These are phyloP conservation scores for Embidobia sp. DNA, from an alignment of 2,888 invertebrate genomes.

Conservation along the genomic window DNA sequence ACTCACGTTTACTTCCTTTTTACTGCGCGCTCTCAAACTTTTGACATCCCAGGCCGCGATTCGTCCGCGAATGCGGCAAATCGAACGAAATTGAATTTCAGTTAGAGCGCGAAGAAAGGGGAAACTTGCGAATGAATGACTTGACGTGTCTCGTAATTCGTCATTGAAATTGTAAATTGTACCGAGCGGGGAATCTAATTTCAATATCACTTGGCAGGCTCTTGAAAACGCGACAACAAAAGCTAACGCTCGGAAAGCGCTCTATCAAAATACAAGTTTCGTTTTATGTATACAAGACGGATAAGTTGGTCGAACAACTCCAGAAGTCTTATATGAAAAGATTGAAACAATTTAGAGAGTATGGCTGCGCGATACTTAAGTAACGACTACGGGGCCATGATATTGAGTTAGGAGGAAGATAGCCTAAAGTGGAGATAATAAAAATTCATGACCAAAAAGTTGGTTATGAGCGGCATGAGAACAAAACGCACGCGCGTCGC, in stretches of 20 bases:
- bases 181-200: too few relatives aligned
- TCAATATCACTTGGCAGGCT: too few relatives aligned
- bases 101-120: too few relatives aligned
- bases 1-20: slow-evolving; percentile 34
- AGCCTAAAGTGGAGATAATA: slow-evolving; percentile 78
- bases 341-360: slow-evolving; percentile 65
- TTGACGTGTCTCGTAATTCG: too few relatives aligned
- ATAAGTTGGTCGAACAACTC: slow-evolving; percentile 62
- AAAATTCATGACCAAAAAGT: slow-evolving; percentile 81
- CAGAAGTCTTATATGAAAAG: slow-evolving; percentile 58
- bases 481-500: slow-evolving; percentile 65
- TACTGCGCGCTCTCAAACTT: slow-evolving; percentile 14
- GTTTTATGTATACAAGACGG: slow-evolving; percentile 55
- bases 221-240: not conserved
- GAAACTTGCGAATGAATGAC: too few relatives aligned
- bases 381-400: slow-evolving; percentile 76
- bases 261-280: slow-evolving; percentile 41
- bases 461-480: slow-evolving; percentile 76
- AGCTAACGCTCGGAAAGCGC: slow-evolving; percentile 39
- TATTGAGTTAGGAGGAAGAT: slow-evolving; percentile 78
- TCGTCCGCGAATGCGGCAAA: too few relatives aligned
- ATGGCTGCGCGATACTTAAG: slow-evolving; percentile 74
- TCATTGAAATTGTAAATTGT: too few relatives aligned
- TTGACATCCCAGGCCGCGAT: too few relatives aligned
- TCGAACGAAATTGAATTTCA: too few relatives aligned